phyloP scores from a whole-genome alignment of 2,888 invertebrate species.

The Lobophora halterata region DNA sequence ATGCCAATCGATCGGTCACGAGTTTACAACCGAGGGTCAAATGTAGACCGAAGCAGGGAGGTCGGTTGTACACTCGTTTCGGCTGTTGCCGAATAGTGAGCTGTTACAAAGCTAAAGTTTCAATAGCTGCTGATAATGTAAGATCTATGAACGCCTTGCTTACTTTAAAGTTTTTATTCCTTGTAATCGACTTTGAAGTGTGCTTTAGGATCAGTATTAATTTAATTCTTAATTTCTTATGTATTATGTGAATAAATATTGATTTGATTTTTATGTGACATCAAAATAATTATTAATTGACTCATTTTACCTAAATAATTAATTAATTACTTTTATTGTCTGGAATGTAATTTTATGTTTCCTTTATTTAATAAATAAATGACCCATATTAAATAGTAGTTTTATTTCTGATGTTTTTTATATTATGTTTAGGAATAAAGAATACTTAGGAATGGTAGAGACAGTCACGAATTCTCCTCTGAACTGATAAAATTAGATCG shows the following conservation, averaged over 20 bases:
- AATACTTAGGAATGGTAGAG: too few relatives aligned
- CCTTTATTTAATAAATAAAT: constrained; percentile 36
- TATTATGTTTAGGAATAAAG: too few relatives aligned
- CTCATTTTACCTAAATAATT: constrained; percentile 17
- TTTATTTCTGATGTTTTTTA: too few relatives aligned
- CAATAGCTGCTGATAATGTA: constrained; percentile 22
- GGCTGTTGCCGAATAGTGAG: constrained; percentile 34
- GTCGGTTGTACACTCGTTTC: constrained; percentile 50
- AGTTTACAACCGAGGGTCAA: constrained; percentile 56
- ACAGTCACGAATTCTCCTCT: too few relatives aligned
- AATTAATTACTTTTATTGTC: constrained; percentile 34
- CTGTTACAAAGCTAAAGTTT: constrained; percentile 31
- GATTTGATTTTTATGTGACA: constrained; percentile 9
- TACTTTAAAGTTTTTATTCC: constrained; percentile 20
- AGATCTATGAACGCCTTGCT: constrained; percentile 11
- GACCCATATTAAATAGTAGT: constrained; percentile 2
- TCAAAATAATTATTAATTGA: constrained; percentile 5
- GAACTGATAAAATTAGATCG: too few relatives aligned
- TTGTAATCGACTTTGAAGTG: constrained; percentile 25
- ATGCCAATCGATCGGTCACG: constrained; percentile 64
- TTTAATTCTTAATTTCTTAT: constrained; percentile 34
- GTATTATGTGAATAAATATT: constrained; percentile 24
- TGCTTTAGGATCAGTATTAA: constrained; percentile 49
- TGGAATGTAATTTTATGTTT: constrained; percentile 41
- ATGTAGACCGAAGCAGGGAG: constrained; percentile 35